A percentile compares a stretch with the other conserved stretches of the same genome.
Evolutionary conservation across 2,797 vertebrate genomes (phyloP).

Genomic region (Mormyrops attenuatus): DNA sequence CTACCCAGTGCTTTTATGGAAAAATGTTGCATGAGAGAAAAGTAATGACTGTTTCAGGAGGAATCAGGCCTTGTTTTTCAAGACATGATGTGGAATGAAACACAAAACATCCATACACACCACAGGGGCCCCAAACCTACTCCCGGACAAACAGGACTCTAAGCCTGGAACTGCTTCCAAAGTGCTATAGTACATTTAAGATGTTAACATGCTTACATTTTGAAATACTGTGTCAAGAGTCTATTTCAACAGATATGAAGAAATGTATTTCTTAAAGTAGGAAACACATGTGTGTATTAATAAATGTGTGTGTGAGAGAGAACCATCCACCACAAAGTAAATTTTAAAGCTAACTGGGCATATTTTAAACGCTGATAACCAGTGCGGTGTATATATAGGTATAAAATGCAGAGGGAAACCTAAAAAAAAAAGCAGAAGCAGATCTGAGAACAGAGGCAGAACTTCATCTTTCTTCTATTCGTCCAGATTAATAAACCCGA

Average conservation of each 20-base stretch:
- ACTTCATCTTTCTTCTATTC: neutral
- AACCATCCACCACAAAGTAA: neutral
- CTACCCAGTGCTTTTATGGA: conserved; percentile 27
- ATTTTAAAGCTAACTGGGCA: neutral
- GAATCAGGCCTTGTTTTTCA: neutral
- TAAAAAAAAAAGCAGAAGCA: neutral
- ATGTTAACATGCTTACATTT: neutral
- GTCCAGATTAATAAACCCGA: neutral
- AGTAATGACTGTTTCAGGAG: neutral
- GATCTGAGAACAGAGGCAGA: neutral
- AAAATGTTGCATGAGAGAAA: conserved; percentile 22
- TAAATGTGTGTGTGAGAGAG: neutral
- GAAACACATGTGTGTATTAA: neutral
- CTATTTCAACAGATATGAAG: neutral
- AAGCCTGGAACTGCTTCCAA: neutral
- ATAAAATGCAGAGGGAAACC: neutral
- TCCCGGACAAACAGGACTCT: neutral
- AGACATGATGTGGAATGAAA: conserved; percentile 2
- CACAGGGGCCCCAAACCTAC: neutral
- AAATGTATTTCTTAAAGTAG: neutral
- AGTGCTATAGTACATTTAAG: neutral
- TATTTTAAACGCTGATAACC: neutral
- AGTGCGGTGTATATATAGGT: neutral
- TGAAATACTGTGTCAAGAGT: neutral
- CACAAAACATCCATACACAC: neutral